Evolutionary conservation across 1,140 invertebrate species (phyloP).

Genomic region (Nixonia krombeini): DNA sequence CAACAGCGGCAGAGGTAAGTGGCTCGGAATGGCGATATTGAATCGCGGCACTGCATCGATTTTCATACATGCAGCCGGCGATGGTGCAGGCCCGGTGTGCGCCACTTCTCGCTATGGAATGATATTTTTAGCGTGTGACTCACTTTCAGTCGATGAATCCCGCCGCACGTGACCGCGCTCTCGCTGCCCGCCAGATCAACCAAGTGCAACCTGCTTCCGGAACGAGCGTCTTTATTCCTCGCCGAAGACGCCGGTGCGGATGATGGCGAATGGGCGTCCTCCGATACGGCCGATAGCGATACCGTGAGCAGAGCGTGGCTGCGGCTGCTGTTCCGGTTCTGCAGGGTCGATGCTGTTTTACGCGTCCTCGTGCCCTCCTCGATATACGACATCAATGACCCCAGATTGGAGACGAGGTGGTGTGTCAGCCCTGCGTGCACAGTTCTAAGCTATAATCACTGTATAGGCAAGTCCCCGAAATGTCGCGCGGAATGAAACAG

Average conservation of each 20-base stretch:
- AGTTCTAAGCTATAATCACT: background rate
- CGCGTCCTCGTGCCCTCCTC: conserved; percentile 59
- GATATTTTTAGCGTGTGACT: conserved; percentile 42
- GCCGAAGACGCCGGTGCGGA: conserved; percentile 7
- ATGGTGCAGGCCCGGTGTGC: conserved; percentile 1
- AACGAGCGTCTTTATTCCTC: conserved; percentile 34
- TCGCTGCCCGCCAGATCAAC: conserved; percentile 64
- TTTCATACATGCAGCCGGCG: conserved; percentile 4
- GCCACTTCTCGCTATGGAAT: conserved; percentile 3
- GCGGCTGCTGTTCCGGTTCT: conserved; percentile 59
- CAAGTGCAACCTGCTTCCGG: conserved; percentile 54
- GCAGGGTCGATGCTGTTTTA: conserved; percentile 60
- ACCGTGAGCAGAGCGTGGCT: conserved; percentile 61
- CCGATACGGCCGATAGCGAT: conserved; percentile 38
- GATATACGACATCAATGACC: conserved; percentile 61
- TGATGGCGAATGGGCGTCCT: conserved; percentile 25
- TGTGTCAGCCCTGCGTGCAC: conserved; percentile 51
- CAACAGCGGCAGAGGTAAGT: background rate
- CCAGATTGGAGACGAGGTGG: conserved; percentile 52
- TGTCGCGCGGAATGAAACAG: no score
- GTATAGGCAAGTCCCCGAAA: no score
- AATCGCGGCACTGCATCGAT: conserved; percentile 3
- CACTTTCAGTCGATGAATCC: conserved; percentile 62
- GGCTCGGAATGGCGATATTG: conserved; percentile 3
- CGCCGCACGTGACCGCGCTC: conserved; percentile 58